Percentiles rank a stretch among this genome's conserved stretches.
Evolutionary conservation across 2,113 vertebrate species (phyloP).

Genomic region (Callocephalon fimbriatum): DNA sequence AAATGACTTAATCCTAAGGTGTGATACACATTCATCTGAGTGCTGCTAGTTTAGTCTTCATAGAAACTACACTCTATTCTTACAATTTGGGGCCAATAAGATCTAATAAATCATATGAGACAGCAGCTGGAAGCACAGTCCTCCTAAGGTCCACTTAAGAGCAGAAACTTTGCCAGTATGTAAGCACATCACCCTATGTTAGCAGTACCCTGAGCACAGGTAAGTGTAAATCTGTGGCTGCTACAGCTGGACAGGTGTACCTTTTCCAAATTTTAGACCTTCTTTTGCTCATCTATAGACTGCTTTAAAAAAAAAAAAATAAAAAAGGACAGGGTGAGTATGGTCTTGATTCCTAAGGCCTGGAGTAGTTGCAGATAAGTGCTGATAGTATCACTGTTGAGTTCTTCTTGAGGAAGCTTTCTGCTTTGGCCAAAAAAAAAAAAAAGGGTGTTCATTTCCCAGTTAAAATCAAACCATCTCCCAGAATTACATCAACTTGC

Average conservation of each 20-base stretch:
- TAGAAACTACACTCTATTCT: not conserved
- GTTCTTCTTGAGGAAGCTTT: not conserved
- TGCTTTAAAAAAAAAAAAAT: not conserved
- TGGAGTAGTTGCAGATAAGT: not conserved
- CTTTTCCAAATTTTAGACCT: not conserved
- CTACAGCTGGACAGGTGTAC: not conserved
- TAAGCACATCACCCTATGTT: too few species aligned
- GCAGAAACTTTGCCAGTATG: fast-evolving
- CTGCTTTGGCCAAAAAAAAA: not conserved
- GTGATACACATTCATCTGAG: not conserved
- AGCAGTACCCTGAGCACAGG: not conserved
- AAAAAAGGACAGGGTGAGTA: fast-evolving
- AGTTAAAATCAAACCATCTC: not conserved
- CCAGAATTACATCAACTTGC: not conserved
- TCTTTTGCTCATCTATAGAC: not conserved
- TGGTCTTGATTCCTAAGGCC: not conserved
- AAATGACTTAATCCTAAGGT: not conserved
- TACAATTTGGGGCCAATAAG: not conserved
- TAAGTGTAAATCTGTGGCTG: not conserved
- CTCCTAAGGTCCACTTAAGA: not conserved
- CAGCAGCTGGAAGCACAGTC: not conserved
- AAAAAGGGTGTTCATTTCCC: not conserved
- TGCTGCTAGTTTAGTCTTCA: not conserved
- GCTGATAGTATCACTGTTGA: not conserved
- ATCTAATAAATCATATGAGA: not conserved